phyloP scores from a whole-genome alignment of 2,113 vertebrate species.

The Paramormyrops kingsleyae region DNA sequence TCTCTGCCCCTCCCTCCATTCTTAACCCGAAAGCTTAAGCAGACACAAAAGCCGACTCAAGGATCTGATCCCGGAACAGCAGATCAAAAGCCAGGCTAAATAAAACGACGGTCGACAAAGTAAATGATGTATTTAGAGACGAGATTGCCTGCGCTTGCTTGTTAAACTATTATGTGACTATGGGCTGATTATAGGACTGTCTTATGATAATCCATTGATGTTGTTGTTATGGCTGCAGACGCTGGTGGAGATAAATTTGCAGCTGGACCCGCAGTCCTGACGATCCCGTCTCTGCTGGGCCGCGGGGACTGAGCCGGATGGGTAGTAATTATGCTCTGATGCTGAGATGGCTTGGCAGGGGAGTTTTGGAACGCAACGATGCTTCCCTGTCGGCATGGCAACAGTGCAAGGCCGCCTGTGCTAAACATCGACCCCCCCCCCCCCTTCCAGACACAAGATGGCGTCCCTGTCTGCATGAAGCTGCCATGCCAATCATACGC shows the following conservation, averaged over 20 bases:
- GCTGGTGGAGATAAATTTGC: neutral
- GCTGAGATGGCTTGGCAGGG: neutral
- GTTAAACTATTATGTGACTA: neutral
- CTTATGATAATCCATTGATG: neutral
- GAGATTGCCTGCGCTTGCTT: neutral
- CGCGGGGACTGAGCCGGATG: neutral
- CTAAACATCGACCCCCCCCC: neutral
- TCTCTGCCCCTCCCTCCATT: neutral
- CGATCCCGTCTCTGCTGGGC: neutral
- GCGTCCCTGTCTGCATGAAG: neutral
- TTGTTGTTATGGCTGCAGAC: neutral
- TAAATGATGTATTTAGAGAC: neutral
- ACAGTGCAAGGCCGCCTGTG: neutral
- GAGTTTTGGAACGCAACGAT: neutral
- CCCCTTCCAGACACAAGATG: neutral
- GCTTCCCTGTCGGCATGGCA: constrained; percentile 1
- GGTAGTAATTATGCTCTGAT: neutral
- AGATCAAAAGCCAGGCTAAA: neutral
- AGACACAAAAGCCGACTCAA: neutral
- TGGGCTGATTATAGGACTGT: neutral
- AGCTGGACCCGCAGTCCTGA: neutral
- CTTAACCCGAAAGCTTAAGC: neutral
- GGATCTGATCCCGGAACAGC: neutral
- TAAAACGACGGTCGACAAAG: neutral
- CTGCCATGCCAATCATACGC: neutral